Base-by-base conservation (phyloP, 2,888 invertebrate species). In the Carcina quercana region DNA sequence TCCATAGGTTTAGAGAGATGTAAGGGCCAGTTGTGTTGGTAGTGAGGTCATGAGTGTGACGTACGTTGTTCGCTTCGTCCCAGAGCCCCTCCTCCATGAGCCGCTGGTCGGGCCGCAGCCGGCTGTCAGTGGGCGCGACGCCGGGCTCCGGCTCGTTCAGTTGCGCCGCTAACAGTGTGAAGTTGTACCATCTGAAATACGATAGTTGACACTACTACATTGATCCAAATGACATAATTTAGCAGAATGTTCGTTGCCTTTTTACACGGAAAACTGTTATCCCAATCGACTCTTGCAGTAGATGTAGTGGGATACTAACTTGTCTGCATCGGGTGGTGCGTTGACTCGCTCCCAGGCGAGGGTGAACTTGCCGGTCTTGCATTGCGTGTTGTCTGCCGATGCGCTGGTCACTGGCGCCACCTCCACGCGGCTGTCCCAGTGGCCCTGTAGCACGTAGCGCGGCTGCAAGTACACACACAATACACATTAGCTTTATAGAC, bases 381-480 rank as follows among this genome's bases (percentile, higher is more conserved):
- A 94, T 5, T 96, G 91, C 13, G 96, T 93, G 85, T 93, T 94
- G 64, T 93, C 88, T 45, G 88, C 54, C 39, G 90, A 88, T 35
- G 90, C 86, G 53, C 87, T 87, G 25, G 91, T 89, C 35, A 98
- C 97, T 19, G 93, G 91, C 32, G 98, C 96, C 43, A 95, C 93
- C 84, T 99, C 98, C 53, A 99, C 94, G 73, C 93, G 92, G 44
- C 89, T 87, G 83, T 99, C 98, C 99, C 99, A 99, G 40, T 95
- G 94, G 20, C 99, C 91, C 45, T 90, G 90, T 37, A 91, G 80
- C 50, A 91, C 88, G 88, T 89, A 91, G 88, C 86, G 92, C 75
- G 75, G 93, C 92, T 92, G 91, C 30, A 35, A 28, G 8, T 6
- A 21, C 5, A 27, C 27, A 22, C 2, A n/a, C n/a, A n/a, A n/a